phyloP scores from a whole-genome alignment of 2,888 invertebrate species.

The Aspidapion aeneum region DNA sequence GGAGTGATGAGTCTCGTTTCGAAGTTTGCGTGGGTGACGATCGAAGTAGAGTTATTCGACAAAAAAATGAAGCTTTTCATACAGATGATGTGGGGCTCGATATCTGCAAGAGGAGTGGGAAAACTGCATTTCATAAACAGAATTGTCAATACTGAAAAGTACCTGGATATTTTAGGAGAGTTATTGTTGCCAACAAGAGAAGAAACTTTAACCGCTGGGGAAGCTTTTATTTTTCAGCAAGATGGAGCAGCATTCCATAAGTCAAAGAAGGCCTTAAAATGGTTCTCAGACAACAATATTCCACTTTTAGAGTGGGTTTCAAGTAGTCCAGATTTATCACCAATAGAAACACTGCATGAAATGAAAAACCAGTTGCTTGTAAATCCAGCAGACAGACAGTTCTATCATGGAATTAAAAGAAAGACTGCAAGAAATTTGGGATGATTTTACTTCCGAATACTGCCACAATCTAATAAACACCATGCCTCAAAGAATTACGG shows the following conservation, averaged over 20 bases:
- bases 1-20: conserved; percentile 21
- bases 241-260: not conserved
- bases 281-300: too few species aligned
- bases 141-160: not conserved
- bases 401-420: too few species aligned
- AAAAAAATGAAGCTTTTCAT: conserved; percentile 17
- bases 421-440: too few species aligned
- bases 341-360: too few species aligned
- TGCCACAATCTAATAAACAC: too few species aligned
- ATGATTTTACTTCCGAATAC: too few species aligned
- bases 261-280: not conserved
- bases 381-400: too few species aligned
- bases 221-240: conserved; percentile 1
- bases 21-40: conserved; percentile 21
- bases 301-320: too few species aligned
- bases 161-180: conserved; percentile 1
- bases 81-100: conserved; percentile 10
- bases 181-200: not conserved
- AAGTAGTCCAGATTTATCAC: too few species aligned
- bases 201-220: not conserved
- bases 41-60: conserved; percentile 19
- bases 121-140: not conserved
- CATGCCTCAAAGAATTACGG: too few species aligned
- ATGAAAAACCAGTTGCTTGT: too few species aligned
- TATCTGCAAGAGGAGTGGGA: not conserved